Percentiles rank a stretch among this genome's conserved stretches.
These are phyloP conservation scores for Coilia nasus DNA, from an alignment of 2,797 vertebrate species.

Conservation along the genomic window DNA sequence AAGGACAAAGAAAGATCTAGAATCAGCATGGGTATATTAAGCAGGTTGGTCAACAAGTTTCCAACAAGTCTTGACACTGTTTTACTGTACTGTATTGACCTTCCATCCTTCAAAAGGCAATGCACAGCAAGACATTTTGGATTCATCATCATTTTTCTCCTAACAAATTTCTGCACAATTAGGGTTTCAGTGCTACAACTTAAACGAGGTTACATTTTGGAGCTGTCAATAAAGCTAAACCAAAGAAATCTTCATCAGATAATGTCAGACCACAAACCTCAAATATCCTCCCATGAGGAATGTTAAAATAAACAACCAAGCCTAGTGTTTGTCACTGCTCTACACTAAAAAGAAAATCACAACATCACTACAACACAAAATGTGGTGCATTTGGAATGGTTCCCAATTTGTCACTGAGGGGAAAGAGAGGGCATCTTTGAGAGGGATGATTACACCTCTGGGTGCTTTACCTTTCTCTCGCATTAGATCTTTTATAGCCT, in stretches of 20 bases:
- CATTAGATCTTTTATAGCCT: slow-evolving; percentile 99
- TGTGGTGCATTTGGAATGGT: background rate
- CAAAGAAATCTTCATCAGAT: slow-evolving; percentile 66
- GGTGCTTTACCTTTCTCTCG: slow-evolving; percentile 95
- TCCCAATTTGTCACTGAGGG: slow-evolving; percentile 56
- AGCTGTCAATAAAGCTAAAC: slow-evolving; percentile 72
- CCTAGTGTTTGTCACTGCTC: slow-evolving; percentile 14
- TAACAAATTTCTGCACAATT: slow-evolving; percentile 89
- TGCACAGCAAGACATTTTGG: slow-evolving; percentile 84
- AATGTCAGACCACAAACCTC: slow-evolving; percentile 70
- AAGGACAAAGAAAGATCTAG: slow-evolving; percentile 89
- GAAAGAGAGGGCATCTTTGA: slow-evolving; percentile 36
- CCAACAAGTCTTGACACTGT: slow-evolving; percentile 64
- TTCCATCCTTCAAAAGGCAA: slow-evolving; percentile 82
- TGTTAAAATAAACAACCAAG: slow-evolving; percentile 56
- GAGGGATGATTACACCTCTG: slow-evolving; percentile 44
- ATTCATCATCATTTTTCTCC: slow-evolving; percentile 86
- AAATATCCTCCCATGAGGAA: slow-evolving; percentile 66
- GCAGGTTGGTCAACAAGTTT: slow-evolving; percentile 89
- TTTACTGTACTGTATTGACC: slow-evolving; percentile 86
- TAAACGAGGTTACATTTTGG: slow-evolving; percentile 73
- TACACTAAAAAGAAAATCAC: slow-evolving; percentile 53
- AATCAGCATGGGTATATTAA: slow-evolving; percentile 87
- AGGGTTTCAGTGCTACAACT: slow-evolving; percentile 66
- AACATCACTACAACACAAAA: slow-evolving; percentile 53